These are phyloP conservation scores for Cephonodes hylas DNA, from an alignment of 2,888 invertebrate genomes.

Conservation along the genomic window DNA sequence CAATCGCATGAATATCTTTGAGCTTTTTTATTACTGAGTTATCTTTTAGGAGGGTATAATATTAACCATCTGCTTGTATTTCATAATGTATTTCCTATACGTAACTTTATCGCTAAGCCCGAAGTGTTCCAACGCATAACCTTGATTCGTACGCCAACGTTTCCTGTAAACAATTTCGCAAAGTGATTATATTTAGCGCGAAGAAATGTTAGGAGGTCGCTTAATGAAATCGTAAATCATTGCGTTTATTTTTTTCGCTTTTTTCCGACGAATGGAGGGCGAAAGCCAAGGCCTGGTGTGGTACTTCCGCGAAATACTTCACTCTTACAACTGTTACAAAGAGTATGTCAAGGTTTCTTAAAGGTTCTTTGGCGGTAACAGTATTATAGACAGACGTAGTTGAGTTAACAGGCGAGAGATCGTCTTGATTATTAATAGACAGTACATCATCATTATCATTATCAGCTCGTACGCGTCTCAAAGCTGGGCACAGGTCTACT, in stretches of 20 bases:
- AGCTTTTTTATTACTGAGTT: too few relatives aligned
- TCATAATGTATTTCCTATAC: not conserved
- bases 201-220: conserved; percentile 6
- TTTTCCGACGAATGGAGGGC: not conserved
- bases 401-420: too few relatives aligned
- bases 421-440: too few relatives aligned
- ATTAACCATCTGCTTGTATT: not conserved
- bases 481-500: too few relatives aligned
- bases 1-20: too few relatives aligned
- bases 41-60: too few relatives aligned
- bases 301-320: too few relatives aligned
- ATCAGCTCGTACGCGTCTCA: too few relatives aligned
- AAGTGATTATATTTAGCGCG: conserved; percentile 4
- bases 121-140: not conserved
- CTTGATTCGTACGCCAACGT: conserved; percentile 2
- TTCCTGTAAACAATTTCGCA: conserved; percentile 9
- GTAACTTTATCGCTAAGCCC: not conserved
- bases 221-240: conserved; percentile 10
- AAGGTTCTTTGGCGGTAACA: too few relatives aligned
- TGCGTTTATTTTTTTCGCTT: not conserved
- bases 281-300: not conserved
- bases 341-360: not conserved
- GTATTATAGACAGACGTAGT: too few relatives aligned
- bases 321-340: too few relatives aligned
- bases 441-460: too few relatives aligned